Conservation (phyloP, 2,797 vertebrate genomes). For the Streptopelia turtur region DNA sequence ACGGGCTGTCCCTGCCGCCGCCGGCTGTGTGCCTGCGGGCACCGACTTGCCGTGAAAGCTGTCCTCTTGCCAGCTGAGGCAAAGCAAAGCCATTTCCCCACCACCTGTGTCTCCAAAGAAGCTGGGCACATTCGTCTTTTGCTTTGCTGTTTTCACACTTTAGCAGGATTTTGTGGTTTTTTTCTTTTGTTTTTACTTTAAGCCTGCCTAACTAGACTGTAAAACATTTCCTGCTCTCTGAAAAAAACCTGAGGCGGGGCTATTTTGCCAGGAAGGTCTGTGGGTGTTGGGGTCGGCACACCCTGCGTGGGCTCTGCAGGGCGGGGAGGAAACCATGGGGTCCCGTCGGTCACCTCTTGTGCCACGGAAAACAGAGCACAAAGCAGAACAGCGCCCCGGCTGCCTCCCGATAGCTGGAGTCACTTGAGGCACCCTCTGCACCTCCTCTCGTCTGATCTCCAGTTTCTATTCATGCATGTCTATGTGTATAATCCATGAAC, state of each 20-base stretch:
- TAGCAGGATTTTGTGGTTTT: not conserved
- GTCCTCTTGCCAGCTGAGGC: not conserved
- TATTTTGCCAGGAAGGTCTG: not conserved
- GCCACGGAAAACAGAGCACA: not conserved
- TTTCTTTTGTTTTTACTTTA: not conserved
- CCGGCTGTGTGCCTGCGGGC: accelerated
- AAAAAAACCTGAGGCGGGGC: not conserved
- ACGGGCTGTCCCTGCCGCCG: not conserved
- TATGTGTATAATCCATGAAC: not conserved
- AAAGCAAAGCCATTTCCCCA: not conserved
- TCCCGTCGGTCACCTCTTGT: not conserved
- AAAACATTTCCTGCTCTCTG: not conserved
- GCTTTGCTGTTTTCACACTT: not conserved
- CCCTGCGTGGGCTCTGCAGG: accelerated
- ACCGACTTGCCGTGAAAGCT: accelerated
- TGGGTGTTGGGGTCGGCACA: not conserved
- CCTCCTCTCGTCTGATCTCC: accelerated
- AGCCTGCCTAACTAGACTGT: not conserved
- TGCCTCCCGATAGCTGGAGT: not conserved
- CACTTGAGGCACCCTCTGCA: not conserved
- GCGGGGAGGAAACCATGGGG: accelerated
- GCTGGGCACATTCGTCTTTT: not conserved
- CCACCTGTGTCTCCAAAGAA: not conserved
- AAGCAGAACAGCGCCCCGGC: accelerated
- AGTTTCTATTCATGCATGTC: not conserved